Conservation (phyloP, 1,140 invertebrate genomes). For the Acyrthosiphon pisum region DNA sequence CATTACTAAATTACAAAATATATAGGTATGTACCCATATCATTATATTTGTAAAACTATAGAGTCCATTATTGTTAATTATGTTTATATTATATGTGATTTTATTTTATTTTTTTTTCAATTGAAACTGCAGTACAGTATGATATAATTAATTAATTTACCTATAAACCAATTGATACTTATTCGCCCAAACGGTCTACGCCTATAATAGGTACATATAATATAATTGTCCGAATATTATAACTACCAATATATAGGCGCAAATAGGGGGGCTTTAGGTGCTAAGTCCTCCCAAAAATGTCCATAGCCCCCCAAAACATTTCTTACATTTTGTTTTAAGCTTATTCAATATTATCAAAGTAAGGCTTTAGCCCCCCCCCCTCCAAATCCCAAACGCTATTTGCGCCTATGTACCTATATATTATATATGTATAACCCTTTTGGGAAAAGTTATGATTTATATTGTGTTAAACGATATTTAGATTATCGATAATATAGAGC, state of each 20-base stretch:
- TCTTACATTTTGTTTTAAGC: no score
- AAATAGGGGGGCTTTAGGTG: no score
- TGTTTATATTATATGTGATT: background rate
- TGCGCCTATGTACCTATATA: no score
- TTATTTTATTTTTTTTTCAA: background rate
- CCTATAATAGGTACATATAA: no score
- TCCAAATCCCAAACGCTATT: no score
- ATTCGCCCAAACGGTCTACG: background rate
- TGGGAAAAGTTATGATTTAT: background rate
- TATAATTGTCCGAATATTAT: background rate
- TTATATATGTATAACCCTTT: background rate
- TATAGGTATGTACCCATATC: background rate
- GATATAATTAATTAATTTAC: background rate
- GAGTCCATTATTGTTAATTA: background rate
- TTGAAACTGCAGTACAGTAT: background rate
- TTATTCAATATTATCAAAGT: no score
- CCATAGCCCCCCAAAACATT: no score
- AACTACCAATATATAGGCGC: no score
- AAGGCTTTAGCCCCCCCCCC: no score
- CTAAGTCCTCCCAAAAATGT: no score
- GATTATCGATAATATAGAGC: background rate
- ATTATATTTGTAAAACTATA: background rate
- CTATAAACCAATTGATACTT: background rate
- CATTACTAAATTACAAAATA: background rate
- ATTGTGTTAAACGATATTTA: background rate